phyloP scores from a whole-genome alignment of 2,888 invertebrate species.

The Napeogenes inachia region DNA sequence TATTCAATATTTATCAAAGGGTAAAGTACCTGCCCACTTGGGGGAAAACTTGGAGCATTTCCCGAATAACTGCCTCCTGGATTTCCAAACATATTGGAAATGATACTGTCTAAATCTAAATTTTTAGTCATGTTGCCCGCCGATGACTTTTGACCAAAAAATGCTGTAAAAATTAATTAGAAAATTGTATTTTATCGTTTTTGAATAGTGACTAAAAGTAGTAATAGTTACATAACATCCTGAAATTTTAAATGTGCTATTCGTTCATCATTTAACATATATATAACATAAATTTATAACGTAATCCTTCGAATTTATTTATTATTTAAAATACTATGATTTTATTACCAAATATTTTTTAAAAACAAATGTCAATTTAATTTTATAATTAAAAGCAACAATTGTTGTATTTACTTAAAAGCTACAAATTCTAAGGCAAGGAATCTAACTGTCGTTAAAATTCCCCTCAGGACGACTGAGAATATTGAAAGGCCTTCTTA shows the following conservation, averaged over 20 bases:
- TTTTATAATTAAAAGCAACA: too few species aligned
- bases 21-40: background rate
- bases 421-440: conserved; percentile 11
- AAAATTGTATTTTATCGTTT: background rate
- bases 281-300: too few species aligned
- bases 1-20: background rate
- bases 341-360: too few species aligned
- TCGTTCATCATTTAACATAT: too few species aligned
- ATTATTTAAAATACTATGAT: too few species aligned
- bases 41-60: background rate
- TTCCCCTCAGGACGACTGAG: conserved; percentile 43
- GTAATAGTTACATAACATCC: conserved; percentile 25
- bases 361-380: too few species aligned
- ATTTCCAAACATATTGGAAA: conserved; percentile 13
- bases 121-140: background rate
- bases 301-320: too few species aligned
- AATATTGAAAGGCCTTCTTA: conserved; percentile 52
- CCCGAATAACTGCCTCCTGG: background rate
- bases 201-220: too few species aligned
- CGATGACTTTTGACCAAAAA: background rate
- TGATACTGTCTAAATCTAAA: conserved; percentile 11
- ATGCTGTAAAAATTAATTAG: background rate
- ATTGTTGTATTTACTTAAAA: conserved; percentile 9
- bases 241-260: conserved; percentile 15
- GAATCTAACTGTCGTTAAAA: conserved; percentile 40